These are phyloP conservation scores for Sinelater perroti DNA, from an alignment of 2,888 invertebrate genomes.

Conservation along the genomic window DNA sequence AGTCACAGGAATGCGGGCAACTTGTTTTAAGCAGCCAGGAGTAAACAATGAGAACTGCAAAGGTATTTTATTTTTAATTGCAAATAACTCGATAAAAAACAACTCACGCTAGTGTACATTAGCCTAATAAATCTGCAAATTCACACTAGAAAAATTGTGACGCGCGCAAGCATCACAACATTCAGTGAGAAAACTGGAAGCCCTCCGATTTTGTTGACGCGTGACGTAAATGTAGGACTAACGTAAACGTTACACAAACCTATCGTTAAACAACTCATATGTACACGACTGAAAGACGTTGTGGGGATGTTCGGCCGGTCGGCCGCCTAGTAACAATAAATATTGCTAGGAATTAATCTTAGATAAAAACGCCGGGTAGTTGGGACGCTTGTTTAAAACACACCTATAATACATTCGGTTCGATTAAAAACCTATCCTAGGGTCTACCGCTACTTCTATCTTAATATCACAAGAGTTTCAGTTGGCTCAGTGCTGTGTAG, in stretches of 20 bases:
- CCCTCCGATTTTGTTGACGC: slow-evolving; percentile 27
- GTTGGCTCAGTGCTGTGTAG: slow-evolving; percentile 54
- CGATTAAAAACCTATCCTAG: slow-evolving; percentile 12
- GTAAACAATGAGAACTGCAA: too few relatives aligned
- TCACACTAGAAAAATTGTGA: too few relatives aligned
- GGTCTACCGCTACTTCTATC: slow-evolving; percentile 29
- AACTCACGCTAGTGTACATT: too few relatives aligned
- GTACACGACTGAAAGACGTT: slow-evolving; percentile 15
- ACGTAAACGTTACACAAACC: too few relatives aligned
- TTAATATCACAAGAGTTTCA: slow-evolving; percentile 52
- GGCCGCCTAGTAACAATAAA: neutral
- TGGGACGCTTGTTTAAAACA: slow-evolving; percentile 9
- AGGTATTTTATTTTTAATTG: too few relatives aligned
- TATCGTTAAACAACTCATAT: too few relatives aligned
- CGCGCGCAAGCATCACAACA: too few relatives aligned
- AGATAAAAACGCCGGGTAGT: neutral
- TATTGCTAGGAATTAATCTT: slow-evolving; percentile 1
- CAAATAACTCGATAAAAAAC: too few relatives aligned
- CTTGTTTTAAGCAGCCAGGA: too few relatives aligned
- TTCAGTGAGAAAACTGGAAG: slow-evolving; percentile 18
- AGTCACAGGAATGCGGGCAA: too few relatives aligned
- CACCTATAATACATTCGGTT: slow-evolving; percentile 43
- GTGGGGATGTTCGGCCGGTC: neutral
- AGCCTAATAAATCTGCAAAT: too few relatives aligned
- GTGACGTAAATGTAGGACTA: too few relatives aligned